A percentile compares a stretch with the other conserved stretches of the same genome.
These are phyloP conservation scores for Diuraphis noxia DNA, from an alignment of 1,140 invertebrate genomes.

Conservation along the genomic window DNA sequence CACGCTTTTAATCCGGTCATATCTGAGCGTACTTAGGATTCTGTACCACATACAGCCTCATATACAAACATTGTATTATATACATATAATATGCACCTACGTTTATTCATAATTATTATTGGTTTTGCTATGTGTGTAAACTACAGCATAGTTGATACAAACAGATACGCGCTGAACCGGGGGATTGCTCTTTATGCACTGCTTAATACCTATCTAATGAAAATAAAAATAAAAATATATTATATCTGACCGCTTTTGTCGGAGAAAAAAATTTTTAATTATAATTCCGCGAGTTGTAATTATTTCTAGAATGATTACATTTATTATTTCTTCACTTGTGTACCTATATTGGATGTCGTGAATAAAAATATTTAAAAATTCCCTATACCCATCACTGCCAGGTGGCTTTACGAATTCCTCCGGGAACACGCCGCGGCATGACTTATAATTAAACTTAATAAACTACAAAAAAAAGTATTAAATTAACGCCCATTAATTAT, in stretches of 20 bases:
- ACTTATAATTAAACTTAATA: not conserved
- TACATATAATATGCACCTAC: not conserved
- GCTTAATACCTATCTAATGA: not conserved
- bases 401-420: not conserved
- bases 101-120: constrained; percentile 1
- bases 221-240: no score
- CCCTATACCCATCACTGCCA: not conserved
- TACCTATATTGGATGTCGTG: not conserved
- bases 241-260: not conserved
- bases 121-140: not conserved
- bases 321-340: not conserved
- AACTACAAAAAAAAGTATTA: not conserved
- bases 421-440: not conserved
- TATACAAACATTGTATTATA: not conserved
- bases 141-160: not conserved
- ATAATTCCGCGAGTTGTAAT: not conserved
- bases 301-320: not conserved
- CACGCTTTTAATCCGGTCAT: constrained; percentile 24
- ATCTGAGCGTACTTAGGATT: not conserved
- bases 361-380: not conserved
- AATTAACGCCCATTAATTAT: not conserved
- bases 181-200: not conserved
- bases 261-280: not conserved
- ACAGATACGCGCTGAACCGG: not conserved
- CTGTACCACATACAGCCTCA: not conserved